Evolutionary conservation across 2,888 invertebrate genomes (phyloP).

Genomic region (Podabrus alpinus): DNA sequence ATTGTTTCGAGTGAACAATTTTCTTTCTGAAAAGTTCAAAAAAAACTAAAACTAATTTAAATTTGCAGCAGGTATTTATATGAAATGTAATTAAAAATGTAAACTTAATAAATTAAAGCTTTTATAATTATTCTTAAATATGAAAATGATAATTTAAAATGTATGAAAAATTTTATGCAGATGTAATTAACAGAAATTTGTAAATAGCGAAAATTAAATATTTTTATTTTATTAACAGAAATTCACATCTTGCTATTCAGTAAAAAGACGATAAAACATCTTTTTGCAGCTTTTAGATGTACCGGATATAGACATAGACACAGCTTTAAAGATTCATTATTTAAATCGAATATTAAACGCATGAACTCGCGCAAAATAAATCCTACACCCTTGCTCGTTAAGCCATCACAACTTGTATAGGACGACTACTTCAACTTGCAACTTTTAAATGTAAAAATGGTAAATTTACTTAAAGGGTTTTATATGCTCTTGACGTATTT

Average conservation of each 20-base stretch:
- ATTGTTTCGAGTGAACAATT: too few species aligned
- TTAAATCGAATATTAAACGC: conserved; percentile 28
- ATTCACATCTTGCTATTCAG: not conserved
- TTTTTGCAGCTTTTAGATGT: conserved; percentile 11
- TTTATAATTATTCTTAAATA: too few species aligned
- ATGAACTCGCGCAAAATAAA: conserved; percentile 14
- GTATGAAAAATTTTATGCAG: too few species aligned
- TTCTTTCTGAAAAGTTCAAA: too few species aligned
- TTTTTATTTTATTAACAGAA: not conserved
- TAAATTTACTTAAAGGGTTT: not conserved
- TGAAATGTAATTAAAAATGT: too few species aligned
- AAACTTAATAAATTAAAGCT: too few species aligned
- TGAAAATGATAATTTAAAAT: too few species aligned
- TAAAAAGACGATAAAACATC: conserved; percentile 14
- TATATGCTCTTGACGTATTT: not conserved
- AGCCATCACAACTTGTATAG: conserved; percentile 11
- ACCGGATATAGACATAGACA: conserved; percentile 20
- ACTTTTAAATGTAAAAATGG: not conserved
- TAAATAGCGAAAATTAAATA: not conserved
- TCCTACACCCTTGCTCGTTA: conserved; percentile 14
- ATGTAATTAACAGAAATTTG: not conserved
- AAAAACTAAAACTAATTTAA: too few species aligned
- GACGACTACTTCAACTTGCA: not conserved
- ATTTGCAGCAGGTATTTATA: too few species aligned
- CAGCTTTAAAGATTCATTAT: conserved; percentile 22